Evolutionary conservation across 2,797 vertebrate genomes (phyloP), one percentile per base, ranked within the genome.

Genomic region (Lophura swinhoii): DNA sequence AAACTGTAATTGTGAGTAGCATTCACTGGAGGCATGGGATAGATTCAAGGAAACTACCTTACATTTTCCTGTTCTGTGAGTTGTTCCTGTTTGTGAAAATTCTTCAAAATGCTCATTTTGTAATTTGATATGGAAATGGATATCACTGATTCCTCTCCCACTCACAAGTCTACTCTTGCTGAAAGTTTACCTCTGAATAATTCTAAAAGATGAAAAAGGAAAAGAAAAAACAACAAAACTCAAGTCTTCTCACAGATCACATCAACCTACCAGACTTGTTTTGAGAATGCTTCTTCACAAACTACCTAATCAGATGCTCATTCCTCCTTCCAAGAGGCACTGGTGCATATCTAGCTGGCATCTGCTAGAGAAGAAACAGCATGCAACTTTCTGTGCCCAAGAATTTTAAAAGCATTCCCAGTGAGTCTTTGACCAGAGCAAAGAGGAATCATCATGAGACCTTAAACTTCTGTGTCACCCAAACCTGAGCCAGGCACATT

Each of bases 361-460:
- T 35, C 29, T 0, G 0, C 8, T 9, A 55, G 14, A 76, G 59
- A 44, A 75, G 58, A 53, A 21, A 11, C 59, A 72, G 33, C 21
- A 3, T 4, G 2, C 33, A 70, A 55, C 14, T 59, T 71, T 49
- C 33, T 44, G 15, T 9, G 11, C 64, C 22, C 5, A 15, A 64
- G 49, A 15, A 51, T 14, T 18, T 73, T 22, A 16, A 63, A 81
- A 63, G 14, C 20, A 55, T 22, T 26, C 37, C 15, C 29, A 60
- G 21, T 2, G 5, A 70, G 26, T 15, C 10, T 81, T 64, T 53
- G 21, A 23, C 43, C 70, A 56, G 49, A 70, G 41, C 46, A 46
- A 23, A 55, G 56, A 71, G 33, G 1, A 0, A 9, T 15, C 23
- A 23, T 0, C 3, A 53, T 44, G 20, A 78, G 43, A 74, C 21